Percentiles rank a stretch among this genome's conserved stretches.
Conservation (phyloP, 2,113 vertebrate species). For the Tetrax tetrax region DNA sequence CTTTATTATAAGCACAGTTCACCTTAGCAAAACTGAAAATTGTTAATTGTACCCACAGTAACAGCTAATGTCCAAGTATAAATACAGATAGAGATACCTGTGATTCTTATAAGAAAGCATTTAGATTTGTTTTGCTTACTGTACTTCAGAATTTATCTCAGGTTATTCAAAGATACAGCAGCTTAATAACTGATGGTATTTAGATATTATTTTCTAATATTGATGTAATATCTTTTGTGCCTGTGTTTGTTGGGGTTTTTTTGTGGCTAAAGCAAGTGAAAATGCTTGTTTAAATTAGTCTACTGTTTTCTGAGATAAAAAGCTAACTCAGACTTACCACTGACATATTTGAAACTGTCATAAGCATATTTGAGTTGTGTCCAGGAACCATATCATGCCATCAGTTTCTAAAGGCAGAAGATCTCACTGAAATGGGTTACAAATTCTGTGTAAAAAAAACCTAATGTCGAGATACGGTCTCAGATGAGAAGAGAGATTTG, state of each 20-base stretch:
- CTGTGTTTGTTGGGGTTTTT: too few species aligned
- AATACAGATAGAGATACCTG: not conserved
- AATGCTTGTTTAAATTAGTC: constrained; percentile 37
- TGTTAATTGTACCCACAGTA: not conserved
- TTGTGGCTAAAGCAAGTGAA: not conserved
- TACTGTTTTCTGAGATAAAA: constrained; percentile 16
- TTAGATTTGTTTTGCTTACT: not conserved
- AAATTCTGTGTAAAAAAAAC: not conserved
- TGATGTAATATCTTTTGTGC: not conserved
- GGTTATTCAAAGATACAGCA: not conserved
- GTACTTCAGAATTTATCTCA: not conserved
- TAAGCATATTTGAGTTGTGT: not conserved
- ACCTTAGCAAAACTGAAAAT: not conserved
- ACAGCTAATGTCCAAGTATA: not conserved
- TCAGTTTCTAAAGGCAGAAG: not conserved
- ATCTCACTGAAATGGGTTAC: not conserved
- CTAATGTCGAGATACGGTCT: not conserved
- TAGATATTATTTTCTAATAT: not conserved
- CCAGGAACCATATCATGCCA: constrained; percentile 25
- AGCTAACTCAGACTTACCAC: constrained; percentile 24
- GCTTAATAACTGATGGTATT: not conserved
- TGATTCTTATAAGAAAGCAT: not conserved
- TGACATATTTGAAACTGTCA: constrained; percentile 46
- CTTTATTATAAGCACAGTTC: not conserved
- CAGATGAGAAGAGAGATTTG: constrained; percentile 4